phyloP scores from a whole-genome alignment of 2,797 vertebrate genomes.

The Pogoniulus pusillus region DNA sequence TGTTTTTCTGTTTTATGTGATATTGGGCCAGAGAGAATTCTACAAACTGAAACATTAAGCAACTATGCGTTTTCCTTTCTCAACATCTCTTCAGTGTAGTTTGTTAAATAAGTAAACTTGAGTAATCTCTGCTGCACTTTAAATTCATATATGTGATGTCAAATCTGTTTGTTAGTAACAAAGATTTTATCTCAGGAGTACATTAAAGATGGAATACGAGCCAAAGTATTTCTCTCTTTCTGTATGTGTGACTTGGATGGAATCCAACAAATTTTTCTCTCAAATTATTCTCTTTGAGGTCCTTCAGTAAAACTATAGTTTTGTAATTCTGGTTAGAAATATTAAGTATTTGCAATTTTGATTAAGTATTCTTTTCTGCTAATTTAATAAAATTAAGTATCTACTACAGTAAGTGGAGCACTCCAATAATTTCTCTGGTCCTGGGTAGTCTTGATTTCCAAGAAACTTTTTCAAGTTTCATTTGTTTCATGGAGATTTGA shows the following conservation, averaged over 20 bases:
- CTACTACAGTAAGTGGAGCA: conserved; percentile 3
- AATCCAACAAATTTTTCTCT: background rate
- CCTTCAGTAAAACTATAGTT: background rate
- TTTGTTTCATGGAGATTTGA: conserved; percentile 42
- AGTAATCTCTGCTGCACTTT: background rate
- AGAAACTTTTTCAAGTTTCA: conserved; percentile 59
- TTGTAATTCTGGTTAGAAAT: background rate
- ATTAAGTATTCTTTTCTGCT: background rate
- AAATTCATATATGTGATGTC: background rate
- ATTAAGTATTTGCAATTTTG: conserved; percentile 2
- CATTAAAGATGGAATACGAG: background rate
- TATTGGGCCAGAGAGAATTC: background rate
- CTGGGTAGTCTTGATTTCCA: conserved; percentile 39
- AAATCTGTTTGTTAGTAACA: background rate
- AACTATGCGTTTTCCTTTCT: background rate
- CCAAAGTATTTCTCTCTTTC: background rate
- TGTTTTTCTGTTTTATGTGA: background rate
- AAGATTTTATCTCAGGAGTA: background rate
- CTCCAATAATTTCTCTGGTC: conserved; percentile 17
- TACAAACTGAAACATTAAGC: background rate
- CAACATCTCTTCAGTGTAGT: background rate
- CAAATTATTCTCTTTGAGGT: background rate
- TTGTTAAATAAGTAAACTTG: background rate
- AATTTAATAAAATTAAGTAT: conserved; percentile 17
- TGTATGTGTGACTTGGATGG: background rate